Base-by-base conservation (phyloP, 2,797 vertebrate genomes). In the Neosilurus hyrtlii region DNA sequence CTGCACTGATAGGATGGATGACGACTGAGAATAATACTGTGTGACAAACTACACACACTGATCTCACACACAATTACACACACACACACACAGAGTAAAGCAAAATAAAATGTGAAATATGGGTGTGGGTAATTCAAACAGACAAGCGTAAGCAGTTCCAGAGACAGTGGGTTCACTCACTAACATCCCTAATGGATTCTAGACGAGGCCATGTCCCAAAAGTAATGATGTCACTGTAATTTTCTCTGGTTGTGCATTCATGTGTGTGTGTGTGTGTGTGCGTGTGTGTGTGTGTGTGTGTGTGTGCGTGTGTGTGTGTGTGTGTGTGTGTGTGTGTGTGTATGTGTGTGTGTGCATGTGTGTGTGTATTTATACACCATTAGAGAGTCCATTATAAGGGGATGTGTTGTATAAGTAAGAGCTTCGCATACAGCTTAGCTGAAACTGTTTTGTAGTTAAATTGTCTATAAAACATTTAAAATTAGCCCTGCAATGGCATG, bases 51-150 rank as follows among this genome's bases (percentile, higher is more conserved):
- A 75, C 51, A 9, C 71, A 70, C 20, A 49, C 35, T 30, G 30
- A 30, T 30, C 30, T 37, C 37, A 52, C 68, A 71, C 67, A 70
- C 67, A 70, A 16, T 43, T 35, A 51, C 67, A 70, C 35, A 68
- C 67, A 70, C 67, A 22, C 54, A 57, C 26, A 54, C 70, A 59
- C 52, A 22, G 1, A 59, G 30, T 59, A 75, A 61, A 61, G 49
- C n/a, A 77, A 61, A 76, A 77, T 77, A 77, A 62, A 77, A 77
- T 62, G 22, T 77, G 57, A 77, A 24, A 77, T 62, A 77, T 77
- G 57, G 74, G 74, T 62, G 57, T 57, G 43, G 15, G 57, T 62
- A 62, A 77, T 77, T 77, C 22, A 49, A 24, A 77, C 3, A 62
- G 74, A 77, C 74, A 77, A 14, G 22, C 49, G 35, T 77, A 49